These are phyloP conservation scores for Pitta sordida DNA, from an alignment of 2,113 vertebrate genomes.

Conservation along the genomic window DNA sequence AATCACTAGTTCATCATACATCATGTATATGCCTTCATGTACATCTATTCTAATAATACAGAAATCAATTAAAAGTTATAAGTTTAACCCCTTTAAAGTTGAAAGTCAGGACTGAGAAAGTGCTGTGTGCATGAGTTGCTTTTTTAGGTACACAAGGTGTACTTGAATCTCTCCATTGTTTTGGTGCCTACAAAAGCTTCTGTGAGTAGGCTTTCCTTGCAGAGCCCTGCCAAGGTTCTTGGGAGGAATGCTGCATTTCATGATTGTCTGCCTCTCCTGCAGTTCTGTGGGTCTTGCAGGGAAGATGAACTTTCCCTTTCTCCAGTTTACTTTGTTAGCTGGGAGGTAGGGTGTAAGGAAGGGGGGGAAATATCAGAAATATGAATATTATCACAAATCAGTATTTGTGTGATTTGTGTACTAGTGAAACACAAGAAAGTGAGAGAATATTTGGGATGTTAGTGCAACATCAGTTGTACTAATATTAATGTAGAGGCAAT, in stretches of 20 bases:
- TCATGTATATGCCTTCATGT: background rate
- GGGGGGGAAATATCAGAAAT: background rate
- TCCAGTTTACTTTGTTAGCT: background rate
- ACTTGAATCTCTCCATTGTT: background rate
- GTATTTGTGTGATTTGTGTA: background rate
- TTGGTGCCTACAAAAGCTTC: background rate
- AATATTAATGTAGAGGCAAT: background rate
- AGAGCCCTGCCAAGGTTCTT: background rate
- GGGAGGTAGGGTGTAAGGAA: background rate
- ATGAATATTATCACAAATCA: background rate
- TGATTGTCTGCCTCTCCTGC: background rate
- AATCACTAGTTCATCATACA: background rate
- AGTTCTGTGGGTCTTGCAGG: background rate
- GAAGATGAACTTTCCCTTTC: background rate
- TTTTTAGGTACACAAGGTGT: background rate
- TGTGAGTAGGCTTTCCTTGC: background rate
- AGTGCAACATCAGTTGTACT: background rate
- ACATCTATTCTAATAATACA: background rate
- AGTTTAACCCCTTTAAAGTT: background rate
- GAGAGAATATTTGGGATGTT: background rate
- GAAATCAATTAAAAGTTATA: background rate
- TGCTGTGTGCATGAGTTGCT: background rate
- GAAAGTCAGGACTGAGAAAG: background rate
- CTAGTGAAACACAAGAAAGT: background rate
- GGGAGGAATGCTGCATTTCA: background rate